phyloP scores from a whole-genome alignment of 2,113 vertebrate species.

The Muscicapa adusta region DNA sequence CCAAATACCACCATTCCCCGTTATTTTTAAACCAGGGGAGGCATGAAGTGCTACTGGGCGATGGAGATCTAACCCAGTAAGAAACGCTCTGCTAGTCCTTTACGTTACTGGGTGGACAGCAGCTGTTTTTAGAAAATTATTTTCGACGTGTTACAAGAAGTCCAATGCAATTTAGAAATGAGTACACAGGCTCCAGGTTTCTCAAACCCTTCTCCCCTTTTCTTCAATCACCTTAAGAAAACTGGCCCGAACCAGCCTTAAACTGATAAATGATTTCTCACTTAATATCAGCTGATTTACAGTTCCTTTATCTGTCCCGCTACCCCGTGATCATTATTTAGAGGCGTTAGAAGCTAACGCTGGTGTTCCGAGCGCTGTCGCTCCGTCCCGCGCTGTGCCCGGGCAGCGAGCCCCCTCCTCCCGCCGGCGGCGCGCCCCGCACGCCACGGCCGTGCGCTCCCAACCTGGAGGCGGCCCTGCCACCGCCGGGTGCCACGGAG shows the following conservation, averaged over 20 bases:
- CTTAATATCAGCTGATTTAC: background rate
- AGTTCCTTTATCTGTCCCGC: background rate
- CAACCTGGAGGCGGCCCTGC: background rate
- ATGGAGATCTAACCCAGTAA: background rate
- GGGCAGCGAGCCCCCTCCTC: background rate
- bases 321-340: background rate
- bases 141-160: background rate
- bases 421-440: background rate
- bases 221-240: background rate
- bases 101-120: background rate
- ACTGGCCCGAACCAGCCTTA: background rate
- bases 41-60: background rate
- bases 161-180: background rate
- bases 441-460: rapidly evolving
- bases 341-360: background rate
- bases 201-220: background rate
- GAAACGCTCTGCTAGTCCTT: background rate
- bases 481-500: background rate
- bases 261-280: background rate
- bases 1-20: background rate
- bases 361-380: rapidly evolving
- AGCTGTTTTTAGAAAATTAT: background rate
- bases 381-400: background rate
- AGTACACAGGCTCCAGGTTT: background rate
- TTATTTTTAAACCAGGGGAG: background rate